phyloP scores from a whole-genome alignment of 1,140 invertebrate species.

The Megalonaias nervosa region DNA sequence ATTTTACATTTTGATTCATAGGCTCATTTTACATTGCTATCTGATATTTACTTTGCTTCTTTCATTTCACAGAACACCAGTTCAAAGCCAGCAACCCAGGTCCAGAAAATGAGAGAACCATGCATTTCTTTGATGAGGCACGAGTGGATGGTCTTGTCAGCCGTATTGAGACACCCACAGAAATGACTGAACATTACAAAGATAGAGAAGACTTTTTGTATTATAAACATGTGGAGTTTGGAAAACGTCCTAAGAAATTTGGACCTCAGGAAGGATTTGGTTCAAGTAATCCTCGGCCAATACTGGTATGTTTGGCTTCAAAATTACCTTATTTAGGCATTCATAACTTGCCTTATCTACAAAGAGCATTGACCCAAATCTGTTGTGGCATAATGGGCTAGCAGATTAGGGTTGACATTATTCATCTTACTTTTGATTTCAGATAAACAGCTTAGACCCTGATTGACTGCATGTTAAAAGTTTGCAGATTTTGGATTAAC shows the following conservation, averaged over 20 bases:
- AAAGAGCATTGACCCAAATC: too few relatives aligned
- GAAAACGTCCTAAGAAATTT: constrained; percentile 68
- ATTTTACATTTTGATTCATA: too few relatives aligned
- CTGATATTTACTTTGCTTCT: neutral
- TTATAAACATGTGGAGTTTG: constrained; percentile 72
- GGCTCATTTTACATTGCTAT: too few relatives aligned
- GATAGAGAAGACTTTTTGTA: constrained; percentile 78
- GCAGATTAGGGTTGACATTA: too few relatives aligned
- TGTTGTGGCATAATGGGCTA: too few relatives aligned
- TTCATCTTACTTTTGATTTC: too few relatives aligned
- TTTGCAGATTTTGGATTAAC: too few relatives aligned
- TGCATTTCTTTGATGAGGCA: constrained; percentile 81
- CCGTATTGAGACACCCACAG: constrained; percentile 75
- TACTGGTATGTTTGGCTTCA: constrained; percentile 67
- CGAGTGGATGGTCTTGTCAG: constrained; percentile 79
- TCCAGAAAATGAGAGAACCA: constrained; percentile 76
- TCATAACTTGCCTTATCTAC: too few relatives aligned
- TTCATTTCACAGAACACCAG: constrained; percentile 75
- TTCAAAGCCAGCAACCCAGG: constrained; percentile 74
- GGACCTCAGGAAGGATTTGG: constrained; percentile 61
- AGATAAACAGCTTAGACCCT: too few relatives aligned
- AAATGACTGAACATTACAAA: constrained; percentile 79
- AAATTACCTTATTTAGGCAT: neutral
- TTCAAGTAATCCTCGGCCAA: constrained; percentile 63
- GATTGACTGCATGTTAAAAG: too few relatives aligned